A percentile compares a stretch with the other conserved stretches of the same genome.
These are phyloP conservation scores for Sternotherus odoratus DNA, from an alignment of 2,797 vertebrate genomes.

Conservation along the genomic window DNA sequence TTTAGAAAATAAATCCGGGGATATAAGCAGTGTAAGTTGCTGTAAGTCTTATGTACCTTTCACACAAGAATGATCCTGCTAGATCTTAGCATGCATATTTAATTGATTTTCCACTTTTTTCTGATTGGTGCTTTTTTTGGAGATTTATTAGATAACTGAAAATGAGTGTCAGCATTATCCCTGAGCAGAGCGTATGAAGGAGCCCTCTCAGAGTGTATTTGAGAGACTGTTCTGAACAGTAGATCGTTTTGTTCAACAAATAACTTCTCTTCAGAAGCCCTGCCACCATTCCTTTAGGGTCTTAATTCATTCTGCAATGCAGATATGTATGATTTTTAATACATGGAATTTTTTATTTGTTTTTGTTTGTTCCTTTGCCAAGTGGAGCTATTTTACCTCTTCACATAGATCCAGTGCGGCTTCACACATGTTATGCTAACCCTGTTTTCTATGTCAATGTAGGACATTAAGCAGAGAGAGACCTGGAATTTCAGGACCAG, in stretches of 20 bases:
- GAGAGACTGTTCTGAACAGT: not conserved
- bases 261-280: not conserved
- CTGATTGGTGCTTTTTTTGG: not conserved
- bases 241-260: not conserved
- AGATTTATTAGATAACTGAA: not conserved
- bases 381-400: not conserved
- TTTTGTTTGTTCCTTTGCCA: not conserved
- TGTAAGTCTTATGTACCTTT: not conserved
- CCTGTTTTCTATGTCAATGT: not conserved
- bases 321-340: not conserved
- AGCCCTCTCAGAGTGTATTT: not conserved
- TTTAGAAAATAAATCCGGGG: not conserved
- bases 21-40: not conserved
- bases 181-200: not conserved
- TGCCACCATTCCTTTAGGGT: not conserved
- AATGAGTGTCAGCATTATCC: not conserved
- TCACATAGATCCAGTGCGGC: not conserved
- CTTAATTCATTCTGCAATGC: not conserved
- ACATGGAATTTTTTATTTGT: not conserved
- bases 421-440: not conserved
- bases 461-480: not conserved
- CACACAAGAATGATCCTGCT: not conserved
- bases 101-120: not conserved
- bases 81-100: not conserved
- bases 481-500: not conserved